phyloP scores from a whole-genome alignment of 2,113 vertebrate genomes.

The Salvelinus alpinus region DNA sequence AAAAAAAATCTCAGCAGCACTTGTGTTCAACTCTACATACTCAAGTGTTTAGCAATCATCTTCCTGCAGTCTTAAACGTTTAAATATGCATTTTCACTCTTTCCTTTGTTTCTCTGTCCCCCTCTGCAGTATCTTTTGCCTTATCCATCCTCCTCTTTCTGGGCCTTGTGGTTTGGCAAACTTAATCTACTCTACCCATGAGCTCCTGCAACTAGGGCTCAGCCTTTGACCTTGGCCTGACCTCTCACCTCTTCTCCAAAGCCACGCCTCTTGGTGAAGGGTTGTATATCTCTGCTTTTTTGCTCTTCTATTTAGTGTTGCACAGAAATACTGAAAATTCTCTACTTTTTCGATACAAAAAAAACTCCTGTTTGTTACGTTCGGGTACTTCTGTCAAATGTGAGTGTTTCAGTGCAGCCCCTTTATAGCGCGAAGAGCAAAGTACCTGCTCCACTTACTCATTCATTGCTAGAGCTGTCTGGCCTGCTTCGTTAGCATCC shows the following conservation, averaged over 20 bases:
- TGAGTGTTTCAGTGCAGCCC: no score
- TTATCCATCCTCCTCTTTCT: constrained; percentile 45
- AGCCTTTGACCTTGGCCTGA: constrained; percentile 58
- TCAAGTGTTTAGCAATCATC: not conserved
- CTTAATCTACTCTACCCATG: constrained; percentile 53
- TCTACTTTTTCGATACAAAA: no score
- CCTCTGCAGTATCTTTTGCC: constrained; percentile 52
- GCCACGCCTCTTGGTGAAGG: constrained; percentile 65
- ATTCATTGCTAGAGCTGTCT: no score
- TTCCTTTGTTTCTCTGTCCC: constrained; percentile 1
- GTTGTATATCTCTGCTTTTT: constrained; percentile 54
- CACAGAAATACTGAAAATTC: no score
- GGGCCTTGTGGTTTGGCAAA: constrained; percentile 49
- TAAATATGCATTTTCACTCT: not conserved
- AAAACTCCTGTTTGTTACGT: no score
- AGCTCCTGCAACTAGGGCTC: constrained; percentile 55
- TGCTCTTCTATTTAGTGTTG: not conserved
- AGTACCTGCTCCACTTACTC: no score
- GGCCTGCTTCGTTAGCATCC: no score
- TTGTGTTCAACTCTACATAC: no score
- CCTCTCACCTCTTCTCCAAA: constrained; percentile 62
- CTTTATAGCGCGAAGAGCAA: no score
- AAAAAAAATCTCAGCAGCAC: no score
- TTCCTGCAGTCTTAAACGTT: no score
- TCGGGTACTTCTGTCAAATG: no score